These are phyloP conservation scores for Mustela nigripes DNA, from an alignment of 2,113 vertebrate species.

Conservation along the genomic window DNA sequence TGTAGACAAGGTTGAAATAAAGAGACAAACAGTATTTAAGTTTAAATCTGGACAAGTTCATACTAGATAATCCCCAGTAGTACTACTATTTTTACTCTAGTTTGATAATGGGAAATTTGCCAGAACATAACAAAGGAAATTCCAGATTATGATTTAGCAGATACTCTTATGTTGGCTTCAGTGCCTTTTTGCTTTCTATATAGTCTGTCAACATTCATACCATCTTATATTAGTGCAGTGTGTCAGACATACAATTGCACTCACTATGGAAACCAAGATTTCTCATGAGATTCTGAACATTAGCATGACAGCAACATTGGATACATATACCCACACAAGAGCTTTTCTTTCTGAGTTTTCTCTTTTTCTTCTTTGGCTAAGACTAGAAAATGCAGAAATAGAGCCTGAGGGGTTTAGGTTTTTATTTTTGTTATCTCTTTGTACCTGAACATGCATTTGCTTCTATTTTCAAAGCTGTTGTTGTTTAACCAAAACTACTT, in stretches of 20 bases:
- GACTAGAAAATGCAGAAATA: slow-evolving; percentile 61
- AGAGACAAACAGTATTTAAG: not conserved
- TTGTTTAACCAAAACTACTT: slow-evolving; percentile 64
- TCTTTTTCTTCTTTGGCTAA: slow-evolving; percentile 62
- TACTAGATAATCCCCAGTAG: slow-evolving; percentile 37
- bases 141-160: slow-evolving; percentile 66
- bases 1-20: not conserved
- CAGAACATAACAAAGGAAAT: slow-evolving; percentile 63
- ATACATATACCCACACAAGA: not conserved
- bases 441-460: slow-evolving; percentile 54
- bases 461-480: slow-evolving; percentile 53
- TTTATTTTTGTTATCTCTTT: slow-evolving; percentile 59
- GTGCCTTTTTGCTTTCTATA: slow-evolving; percentile 45
- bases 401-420: not conserved
- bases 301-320: slow-evolving; percentile 55
- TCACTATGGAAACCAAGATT: slow-evolving; percentile 61
- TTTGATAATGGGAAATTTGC: slow-evolving; percentile 63
- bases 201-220: slow-evolving; percentile 70
- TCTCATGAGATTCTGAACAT: slow-evolving; percentile 66
- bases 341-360: not conserved
- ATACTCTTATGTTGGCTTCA: slow-evolving; percentile 53
- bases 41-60: slow-evolving; percentile 1
- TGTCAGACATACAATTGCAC: slow-evolving; percentile 28
- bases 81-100: slow-evolving; percentile 48
- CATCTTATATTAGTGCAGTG: slow-evolving; percentile 44